phyloP scores from a whole-genome alignment of 1,140 invertebrate genomes.

The Laodelphax striatellus region DNA sequence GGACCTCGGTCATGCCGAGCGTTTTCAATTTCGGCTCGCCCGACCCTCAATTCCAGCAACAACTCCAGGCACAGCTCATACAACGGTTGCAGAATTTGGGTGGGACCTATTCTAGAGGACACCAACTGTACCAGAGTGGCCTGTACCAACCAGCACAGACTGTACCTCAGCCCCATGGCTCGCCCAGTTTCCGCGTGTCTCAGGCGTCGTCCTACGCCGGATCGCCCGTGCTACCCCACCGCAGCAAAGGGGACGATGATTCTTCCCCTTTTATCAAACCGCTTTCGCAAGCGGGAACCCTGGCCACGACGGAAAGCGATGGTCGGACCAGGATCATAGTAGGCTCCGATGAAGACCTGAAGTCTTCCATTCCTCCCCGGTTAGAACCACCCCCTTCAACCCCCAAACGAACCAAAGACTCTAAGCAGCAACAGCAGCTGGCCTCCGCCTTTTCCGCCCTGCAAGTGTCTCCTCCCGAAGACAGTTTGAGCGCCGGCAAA shows the following conservation, averaged over 20 bases:
- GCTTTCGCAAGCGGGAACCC: conserved; percentile 46
- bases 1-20: conserved; percentile 8
- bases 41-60: conserved; percentile 39
- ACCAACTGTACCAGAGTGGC: conserved; percentile 11
- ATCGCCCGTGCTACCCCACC: conserved; percentile 26
- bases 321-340: conserved; percentile 42
- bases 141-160: not conserved
- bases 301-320: conserved; percentile 43
- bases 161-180: conserved; percentile 24
- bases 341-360: conserved; percentile 28
- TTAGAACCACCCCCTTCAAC: conserved; percentile 32
- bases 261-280: conserved; percentile 48
- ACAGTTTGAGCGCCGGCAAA: not conserved
- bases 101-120: conserved; percentile 23
- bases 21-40: conserved; percentile 19
- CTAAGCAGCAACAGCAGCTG: conserved; percentile 14
- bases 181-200: conserved; percentile 28
- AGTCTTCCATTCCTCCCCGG: conserved; percentile 27
- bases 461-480: conserved; percentile 4
- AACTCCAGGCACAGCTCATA: conserved; percentile 40
- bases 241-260: conserved; percentile 23
- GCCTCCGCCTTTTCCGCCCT: conserved; percentile 17
- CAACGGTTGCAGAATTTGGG: conserved; percentile 43
- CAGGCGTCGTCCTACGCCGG: conserved; percentile 33
- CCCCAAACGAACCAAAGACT: conserved; percentile 10